A percentile compares a stretch with the other conserved stretches of the same genome.
phyloP scores from a whole-genome alignment of 1,140 invertebrate genomes.

The Spodoptera litura region DNA sequence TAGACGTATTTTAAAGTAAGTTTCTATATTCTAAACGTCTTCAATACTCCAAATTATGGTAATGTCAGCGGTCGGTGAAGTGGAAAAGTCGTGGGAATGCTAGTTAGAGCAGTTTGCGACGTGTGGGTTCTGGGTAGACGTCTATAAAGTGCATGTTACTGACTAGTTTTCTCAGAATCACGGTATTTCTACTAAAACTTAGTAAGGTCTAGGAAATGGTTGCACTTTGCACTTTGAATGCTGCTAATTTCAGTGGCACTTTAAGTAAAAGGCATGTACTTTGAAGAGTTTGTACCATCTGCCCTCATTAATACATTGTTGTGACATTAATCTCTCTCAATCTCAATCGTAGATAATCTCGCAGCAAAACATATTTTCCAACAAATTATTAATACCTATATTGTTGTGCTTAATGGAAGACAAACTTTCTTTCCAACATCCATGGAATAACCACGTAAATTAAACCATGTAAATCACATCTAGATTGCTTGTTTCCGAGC shows the following conservation, averaged over 20 bases:
- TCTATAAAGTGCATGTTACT: neutral
- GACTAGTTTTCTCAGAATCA: neutral
- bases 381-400: neutral
- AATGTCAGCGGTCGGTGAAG: slow-evolving; percentile 1
- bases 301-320: no score
- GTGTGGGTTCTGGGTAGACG: neutral
- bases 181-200: neutral
- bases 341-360: no score
- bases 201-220: neutral
- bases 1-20: no score
- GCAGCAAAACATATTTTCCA: no score
- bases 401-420: neutral
- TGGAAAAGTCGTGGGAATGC: slow-evolving; percentile 11
- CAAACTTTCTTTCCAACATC: neutral
- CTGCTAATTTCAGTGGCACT: no score
- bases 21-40: neutral
- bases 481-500: neutral
- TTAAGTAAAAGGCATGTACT: no score
- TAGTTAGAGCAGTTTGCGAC: neutral
- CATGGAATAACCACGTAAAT: neutral
- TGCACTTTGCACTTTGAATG: no score
- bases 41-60: slow-evolving; percentile 3
- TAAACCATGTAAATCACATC: neutral
- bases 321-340: no score
- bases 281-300: no score